Evolutionary conservation across 2,113 vertebrate species (phyloP).

Genomic region (Ceyx cyanopectus): DNA sequence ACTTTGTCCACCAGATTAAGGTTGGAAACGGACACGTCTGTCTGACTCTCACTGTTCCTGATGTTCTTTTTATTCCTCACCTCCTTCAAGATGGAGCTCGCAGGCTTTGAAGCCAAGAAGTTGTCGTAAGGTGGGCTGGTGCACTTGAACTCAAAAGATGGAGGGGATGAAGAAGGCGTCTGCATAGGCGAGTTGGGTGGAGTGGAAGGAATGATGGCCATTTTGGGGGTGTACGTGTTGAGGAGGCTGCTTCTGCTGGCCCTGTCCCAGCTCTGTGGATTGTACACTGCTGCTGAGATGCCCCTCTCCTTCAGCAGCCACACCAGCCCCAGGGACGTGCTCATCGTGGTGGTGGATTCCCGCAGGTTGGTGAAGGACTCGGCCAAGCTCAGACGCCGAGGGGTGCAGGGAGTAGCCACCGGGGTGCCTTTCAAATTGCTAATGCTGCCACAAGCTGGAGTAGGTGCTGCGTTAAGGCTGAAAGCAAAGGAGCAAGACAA

Average conservation of each 20-base stretch:
- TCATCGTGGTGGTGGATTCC: slow-evolving; percentile 95
- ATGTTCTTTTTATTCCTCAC: slow-evolving; percentile 85
- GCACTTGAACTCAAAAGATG: slow-evolving; percentile 89
- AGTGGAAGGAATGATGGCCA: slow-evolving; percentile 85
- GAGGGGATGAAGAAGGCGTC: slow-evolving; percentile 79
- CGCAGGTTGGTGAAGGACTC: slow-evolving; percentile 96
- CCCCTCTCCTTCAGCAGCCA: slow-evolving; percentile 91
- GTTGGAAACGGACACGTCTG: slow-evolving; percentile 88
- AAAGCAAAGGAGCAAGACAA: slow-evolving; percentile 24
- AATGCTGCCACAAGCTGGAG: slow-evolving; percentile 82
- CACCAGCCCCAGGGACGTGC: slow-evolving; percentile 94
- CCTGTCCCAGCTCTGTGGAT: slow-evolving; percentile 91
- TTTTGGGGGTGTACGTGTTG: slow-evolving; percentile 76
- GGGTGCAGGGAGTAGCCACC: slow-evolving; percentile 90
- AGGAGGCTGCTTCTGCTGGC: slow-evolving; percentile 70
- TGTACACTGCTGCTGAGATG: slow-evolving; percentile 93
- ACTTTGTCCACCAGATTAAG: slow-evolving; percentile 96
- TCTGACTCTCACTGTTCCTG: slow-evolving; percentile 87
- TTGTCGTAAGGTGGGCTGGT: slow-evolving; percentile 86
- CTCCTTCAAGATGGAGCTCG: slow-evolving; percentile 93
- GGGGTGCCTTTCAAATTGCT: slow-evolving; percentile 87
- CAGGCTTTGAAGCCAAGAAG: slow-evolving; percentile 95
- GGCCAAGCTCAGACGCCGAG: slow-evolving; percentile 90
- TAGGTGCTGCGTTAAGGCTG: slow-evolving; percentile 81
- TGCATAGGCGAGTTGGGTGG: slow-evolving; percentile 92